Evolutionary conservation across 1,140 invertebrate species (phyloP), one percentile per base, ranked within the genome.

Genomic region (Yoshiicerus persimilis): DNA sequence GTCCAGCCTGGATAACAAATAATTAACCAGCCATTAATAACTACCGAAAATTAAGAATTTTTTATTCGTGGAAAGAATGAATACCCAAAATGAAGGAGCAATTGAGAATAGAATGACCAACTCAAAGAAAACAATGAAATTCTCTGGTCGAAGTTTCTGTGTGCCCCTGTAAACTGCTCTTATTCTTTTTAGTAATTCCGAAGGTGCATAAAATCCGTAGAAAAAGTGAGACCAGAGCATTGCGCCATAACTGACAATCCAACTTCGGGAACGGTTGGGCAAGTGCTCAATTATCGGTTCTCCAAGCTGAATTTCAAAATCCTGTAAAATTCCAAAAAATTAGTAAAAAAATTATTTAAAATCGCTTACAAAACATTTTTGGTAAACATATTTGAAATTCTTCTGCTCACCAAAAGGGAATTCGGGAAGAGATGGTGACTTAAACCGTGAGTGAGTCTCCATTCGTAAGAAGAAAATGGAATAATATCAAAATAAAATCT

Each of bases 241-340:
- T 16, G 93, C 92, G 0, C 93, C 80, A 89, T 94, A 93, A 66
- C 93, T 91, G 27, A 92, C 86, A 0, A 93, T 20, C n/a, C 91
- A 90, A 9, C 91, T 91, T 89, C 95, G 94, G 20, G 92, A 75
- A 4, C 92, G 88, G 70, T 91, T 92, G 0, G 96, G 95, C 9
- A 95, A 92, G 92, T 94, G 97, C 20, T 94, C 92, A 5, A 96
- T 89, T n/a, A 95, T 92, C 0, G 96, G 96, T 90, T 97, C 96
- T 30, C 95, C 92, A 9, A 92, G 91, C 56, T 95, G 95, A 1
- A 97, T 93, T 92, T 97, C 96, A 75, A 95, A 93, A 92, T 97
- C 97, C 70, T 77, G 20, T 16, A 77, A 2, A 36, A n/a, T 5
- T 20, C 89, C 92, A 89, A 38, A 47, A 91, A 91, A 85, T 92